phyloP scores from a whole-genome alignment of 1,140 invertebrate genomes.

The Drosophila sucinea region DNA sequence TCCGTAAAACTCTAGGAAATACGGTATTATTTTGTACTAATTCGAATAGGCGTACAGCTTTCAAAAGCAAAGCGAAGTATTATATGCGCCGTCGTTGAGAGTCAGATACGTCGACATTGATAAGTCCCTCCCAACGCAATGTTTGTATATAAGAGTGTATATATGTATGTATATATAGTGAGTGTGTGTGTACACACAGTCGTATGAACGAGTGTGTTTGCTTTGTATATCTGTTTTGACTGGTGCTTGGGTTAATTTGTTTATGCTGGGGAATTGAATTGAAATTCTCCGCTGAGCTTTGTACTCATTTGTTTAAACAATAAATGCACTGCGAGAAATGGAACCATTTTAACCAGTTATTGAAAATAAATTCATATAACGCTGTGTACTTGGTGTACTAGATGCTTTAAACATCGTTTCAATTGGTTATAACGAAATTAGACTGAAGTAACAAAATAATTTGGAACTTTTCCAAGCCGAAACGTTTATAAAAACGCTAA shows the following conservation, averaged over 20 bases:
- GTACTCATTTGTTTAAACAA: constrained; percentile 67
- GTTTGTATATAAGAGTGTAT: constrained; percentile 8
- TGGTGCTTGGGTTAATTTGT: constrained; percentile 58
- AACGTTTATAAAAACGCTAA: too few relatives aligned
- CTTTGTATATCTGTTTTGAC: constrained; percentile 25
- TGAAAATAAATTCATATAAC: neutral
- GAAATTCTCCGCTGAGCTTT: constrained; percentile 54
- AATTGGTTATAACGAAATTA: too few relatives aligned
- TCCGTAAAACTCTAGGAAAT: constrained; percentile 79
- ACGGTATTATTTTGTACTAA: constrained; percentile 82
- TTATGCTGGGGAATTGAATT: constrained; percentile 59
- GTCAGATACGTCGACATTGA: constrained; percentile 41
- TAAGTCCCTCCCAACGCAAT: neutral
- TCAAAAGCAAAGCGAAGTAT: constrained; percentile 29
- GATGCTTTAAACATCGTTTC: too few relatives aligned
- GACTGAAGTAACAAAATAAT: too few relatives aligned
- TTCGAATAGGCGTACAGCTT: constrained; percentile 75
- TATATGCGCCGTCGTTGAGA: neutral
- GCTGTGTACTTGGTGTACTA: too few relatives aligned
- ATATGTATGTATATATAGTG: neutral
- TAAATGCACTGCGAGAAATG: constrained; percentile 27
- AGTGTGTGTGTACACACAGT: neutral
- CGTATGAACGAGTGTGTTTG: constrained; percentile 38
- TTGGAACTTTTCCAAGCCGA: too few relatives aligned
- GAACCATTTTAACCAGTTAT: neutral